A percentile compares a stretch with the other conserved stretches of the same genome.
Conservation (phyloP, 2,113 vertebrate genomes). For the Pygoscelis adeliae region DNA sequence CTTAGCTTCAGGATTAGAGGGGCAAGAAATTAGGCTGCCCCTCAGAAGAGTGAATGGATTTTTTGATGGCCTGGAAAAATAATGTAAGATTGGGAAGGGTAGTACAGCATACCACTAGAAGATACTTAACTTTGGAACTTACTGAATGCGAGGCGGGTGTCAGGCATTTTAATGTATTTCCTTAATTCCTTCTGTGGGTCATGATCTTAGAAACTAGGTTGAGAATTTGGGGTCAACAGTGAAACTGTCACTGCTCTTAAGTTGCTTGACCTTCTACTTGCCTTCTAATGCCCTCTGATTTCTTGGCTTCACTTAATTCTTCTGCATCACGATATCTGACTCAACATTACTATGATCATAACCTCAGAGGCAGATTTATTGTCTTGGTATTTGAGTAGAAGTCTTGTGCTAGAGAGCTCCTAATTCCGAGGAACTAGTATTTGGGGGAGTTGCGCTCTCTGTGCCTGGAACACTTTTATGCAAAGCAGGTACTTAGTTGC, state of each 20-base stretch:
- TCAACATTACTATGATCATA: not conserved
- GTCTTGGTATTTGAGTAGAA: not conserved
- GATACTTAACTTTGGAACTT: not conserved
- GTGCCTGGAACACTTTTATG: not conserved
- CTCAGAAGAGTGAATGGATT: not conserved
- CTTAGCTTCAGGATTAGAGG: not conserved
- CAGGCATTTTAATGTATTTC: not conserved
- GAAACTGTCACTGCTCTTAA: not conserved
- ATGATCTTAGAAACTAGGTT: not conserved
- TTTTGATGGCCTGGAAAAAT: not conserved
- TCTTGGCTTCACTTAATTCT: not conserved
- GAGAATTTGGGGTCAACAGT: not conserved
- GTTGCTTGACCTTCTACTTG: not conserved
- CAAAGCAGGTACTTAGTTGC: not conserved
- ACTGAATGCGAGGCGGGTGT: not conserved
- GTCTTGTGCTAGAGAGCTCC: not conserved
- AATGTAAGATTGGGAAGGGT: fast-evolving
- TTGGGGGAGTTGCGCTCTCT: not conserved
- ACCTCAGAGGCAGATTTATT: not conserved
- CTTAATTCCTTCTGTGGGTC: not conserved
- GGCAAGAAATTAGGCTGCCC: not conserved
- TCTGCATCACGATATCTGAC: not conserved
- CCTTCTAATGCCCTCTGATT: not conserved
- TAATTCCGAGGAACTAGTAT: not conserved
- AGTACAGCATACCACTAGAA: not conserved